Percentiles rank a stretch among this genome's conserved stretches.
These are phyloP conservation scores for Microcebus griseorufus DNA, from an alignment of 2,113 vertebrate species.

Conservation along the genomic window DNA sequence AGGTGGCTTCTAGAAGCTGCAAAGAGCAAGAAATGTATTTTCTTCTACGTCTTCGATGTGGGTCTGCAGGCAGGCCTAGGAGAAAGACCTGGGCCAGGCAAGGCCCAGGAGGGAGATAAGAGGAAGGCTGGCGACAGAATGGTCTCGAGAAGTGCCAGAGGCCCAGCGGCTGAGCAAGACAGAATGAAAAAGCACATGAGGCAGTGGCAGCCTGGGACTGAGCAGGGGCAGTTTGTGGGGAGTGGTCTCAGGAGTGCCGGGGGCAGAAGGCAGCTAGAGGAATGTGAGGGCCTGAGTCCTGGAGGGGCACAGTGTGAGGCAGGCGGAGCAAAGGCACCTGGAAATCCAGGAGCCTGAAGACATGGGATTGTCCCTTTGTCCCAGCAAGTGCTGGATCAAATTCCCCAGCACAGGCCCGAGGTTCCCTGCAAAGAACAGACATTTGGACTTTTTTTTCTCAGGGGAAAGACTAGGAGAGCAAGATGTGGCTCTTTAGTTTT, in stretches of 20 bases:
- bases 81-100: too few relatives aligned
- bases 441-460: background rate
- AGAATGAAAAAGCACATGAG: accelerated
- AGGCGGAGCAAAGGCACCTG: background rate
- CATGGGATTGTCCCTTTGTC: accelerated
- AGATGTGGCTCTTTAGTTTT: accelerated
- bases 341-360: accelerated
- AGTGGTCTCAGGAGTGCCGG: too few relatives aligned
- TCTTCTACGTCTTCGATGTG: background rate
- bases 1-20: background rate
- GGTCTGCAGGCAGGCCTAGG: too few relatives aligned
- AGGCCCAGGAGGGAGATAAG: background rate
- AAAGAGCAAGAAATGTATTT: too few relatives aligned
- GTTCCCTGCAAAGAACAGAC: accelerated
- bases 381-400: background rate
- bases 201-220: background rate
- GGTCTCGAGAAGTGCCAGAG: too few relatives aligned
- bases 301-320: too few relatives aligned
- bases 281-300: too few relatives aligned
- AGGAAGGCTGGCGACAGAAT: background rate
- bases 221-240: background rate
- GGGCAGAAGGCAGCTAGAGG: too few relatives aligned
- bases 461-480: background rate
- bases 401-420: background rate
- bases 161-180: accelerated